Conservation (phyloP, 1,140 invertebrate genomes). For the Heliconius nattereri region DNA sequence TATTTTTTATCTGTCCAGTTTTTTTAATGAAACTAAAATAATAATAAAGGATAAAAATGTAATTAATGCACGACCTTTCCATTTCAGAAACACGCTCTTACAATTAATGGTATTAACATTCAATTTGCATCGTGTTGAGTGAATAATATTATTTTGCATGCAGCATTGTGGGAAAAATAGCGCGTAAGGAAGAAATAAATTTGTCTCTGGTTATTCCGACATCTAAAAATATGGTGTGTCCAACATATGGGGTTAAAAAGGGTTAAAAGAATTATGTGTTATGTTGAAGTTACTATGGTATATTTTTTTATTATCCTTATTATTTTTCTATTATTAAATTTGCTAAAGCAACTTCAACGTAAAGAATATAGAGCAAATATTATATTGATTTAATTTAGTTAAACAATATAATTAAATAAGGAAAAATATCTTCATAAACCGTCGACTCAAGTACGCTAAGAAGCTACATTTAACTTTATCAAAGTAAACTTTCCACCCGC, state of each 20-base stretch:
- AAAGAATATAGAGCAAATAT: neutral
- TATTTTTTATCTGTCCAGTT: neutral
- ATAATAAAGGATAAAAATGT: neutral
- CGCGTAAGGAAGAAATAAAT: neutral
- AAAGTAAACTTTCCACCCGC: conserved; percentile 41
- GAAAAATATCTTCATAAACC: neutral
- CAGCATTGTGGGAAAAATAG: neutral
- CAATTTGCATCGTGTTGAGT: neutral
- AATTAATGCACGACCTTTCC: conserved; percentile 7
- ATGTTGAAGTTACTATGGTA: too few relatives aligned
- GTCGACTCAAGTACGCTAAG: neutral
- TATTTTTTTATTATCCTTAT: too few relatives aligned
- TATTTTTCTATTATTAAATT: too few relatives aligned
- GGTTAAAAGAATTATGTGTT: too few relatives aligned
- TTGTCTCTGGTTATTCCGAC: neutral
- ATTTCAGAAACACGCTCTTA: conserved; percentile 2
- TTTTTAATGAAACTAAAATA: neutral
- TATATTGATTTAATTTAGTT: neutral
- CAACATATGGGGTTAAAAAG: too few relatives aligned
- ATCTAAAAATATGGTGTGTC: neutral
- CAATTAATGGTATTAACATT: conserved; percentile 9
- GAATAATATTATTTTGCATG: conserved; percentile 4
- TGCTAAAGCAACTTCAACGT: too few relatives aligned
- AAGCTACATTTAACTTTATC: neutral
- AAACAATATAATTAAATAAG: conserved; percentile 11